These are phyloP conservation scores for Tachuris rubrigastra DNA, from an alignment of 2,113 vertebrate species.

Conservation along the genomic window DNA sequence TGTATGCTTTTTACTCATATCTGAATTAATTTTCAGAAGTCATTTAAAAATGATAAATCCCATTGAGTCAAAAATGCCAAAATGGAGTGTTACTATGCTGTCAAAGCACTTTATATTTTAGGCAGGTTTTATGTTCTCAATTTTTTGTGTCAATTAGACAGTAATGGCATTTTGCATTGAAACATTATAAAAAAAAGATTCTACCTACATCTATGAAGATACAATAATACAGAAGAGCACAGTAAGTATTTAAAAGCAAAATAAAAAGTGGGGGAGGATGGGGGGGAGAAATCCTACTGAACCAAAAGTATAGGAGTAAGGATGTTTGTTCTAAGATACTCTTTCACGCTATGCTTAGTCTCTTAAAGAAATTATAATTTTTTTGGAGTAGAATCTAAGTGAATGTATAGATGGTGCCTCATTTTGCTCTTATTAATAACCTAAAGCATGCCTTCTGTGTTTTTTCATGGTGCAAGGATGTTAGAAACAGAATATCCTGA, in stretches of 20 bases:
- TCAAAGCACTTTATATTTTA: neutral
- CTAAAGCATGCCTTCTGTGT: fast-evolving
- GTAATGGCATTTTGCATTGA: neutral
- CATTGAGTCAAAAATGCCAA: neutral
- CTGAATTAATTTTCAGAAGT: neutral
- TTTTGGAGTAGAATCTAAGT: neutral
- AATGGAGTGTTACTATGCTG: neutral
- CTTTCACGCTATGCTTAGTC: neutral
- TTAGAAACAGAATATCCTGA: neutral
- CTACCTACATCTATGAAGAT: neutral
- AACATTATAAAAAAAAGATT: neutral
- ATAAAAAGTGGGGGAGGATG: fast-evolving
- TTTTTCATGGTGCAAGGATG: neutral
- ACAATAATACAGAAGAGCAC: neutral
- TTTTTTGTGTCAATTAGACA: neutral
- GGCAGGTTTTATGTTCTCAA: neutral
- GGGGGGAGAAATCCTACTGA: fast-evolving
- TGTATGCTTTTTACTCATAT: neutral
- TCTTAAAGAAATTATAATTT: neutral
- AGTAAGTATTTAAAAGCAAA: neutral
- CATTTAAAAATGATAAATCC: neutral
- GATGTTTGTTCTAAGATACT: neutral
- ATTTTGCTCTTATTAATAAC: neutral
- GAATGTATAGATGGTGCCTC: neutral
- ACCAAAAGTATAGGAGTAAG: neutral